Conservation (phyloP, 2,113 vertebrate genomes). For the Myrmecobius fasciatus region DNA sequence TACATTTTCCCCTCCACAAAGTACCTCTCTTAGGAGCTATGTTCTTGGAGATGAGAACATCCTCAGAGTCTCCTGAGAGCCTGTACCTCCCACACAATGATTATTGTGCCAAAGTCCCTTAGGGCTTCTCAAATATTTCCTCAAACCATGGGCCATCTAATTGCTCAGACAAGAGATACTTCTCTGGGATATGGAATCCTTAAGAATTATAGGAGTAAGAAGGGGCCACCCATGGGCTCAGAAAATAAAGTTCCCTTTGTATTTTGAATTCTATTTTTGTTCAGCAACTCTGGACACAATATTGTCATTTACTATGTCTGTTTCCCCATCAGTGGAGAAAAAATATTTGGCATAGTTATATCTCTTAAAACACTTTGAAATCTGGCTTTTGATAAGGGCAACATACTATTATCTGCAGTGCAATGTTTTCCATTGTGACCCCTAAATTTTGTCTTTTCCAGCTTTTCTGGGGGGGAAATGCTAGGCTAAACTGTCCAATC, state of each 20-base stretch:
- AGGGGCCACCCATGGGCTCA: background rate
- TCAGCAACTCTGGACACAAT: background rate
- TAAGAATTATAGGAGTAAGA: background rate
- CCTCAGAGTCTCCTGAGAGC: background rate
- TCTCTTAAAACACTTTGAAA: background rate
- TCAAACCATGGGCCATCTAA: background rate
- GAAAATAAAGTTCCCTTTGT: background rate
- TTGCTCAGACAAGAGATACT: background rate
- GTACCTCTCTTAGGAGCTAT: background rate
- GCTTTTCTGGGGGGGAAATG: slow-evolving; percentile 48
- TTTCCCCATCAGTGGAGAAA: background rate
- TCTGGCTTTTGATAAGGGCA: slow-evolving; percentile 9
- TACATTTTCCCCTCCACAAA: background rate
- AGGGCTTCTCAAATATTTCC: background rate
- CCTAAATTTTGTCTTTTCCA: background rate
- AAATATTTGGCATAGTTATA: background rate
- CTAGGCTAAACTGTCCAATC: slow-evolving; percentile 24
- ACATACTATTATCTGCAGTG: background rate
- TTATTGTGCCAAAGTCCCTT: background rate
- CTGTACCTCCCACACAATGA: background rate
- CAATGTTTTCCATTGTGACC: slow-evolving; percentile 7
- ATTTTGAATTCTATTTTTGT: background rate
- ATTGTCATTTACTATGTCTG: accelerated
- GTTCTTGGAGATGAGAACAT: background rate
- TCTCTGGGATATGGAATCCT: background rate